These are phyloP conservation scores for Lithophane socia DNA, from an alignment of 2,888 invertebrate species.

Conservation along the genomic window DNA sequence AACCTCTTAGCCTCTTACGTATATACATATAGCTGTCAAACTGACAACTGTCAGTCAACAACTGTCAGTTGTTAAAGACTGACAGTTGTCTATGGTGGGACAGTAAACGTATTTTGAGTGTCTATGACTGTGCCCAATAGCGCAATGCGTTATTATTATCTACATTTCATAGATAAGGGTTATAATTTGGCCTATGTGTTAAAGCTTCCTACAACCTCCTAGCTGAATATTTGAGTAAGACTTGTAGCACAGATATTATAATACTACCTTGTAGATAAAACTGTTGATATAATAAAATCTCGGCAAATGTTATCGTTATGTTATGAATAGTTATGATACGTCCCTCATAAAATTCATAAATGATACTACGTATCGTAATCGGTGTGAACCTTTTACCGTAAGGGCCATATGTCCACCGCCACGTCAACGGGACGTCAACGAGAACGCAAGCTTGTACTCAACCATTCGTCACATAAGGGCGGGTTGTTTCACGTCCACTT, in stretches of 20 bases:
- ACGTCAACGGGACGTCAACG: too few species aligned
- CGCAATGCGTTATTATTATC: conserved; percentile 58
- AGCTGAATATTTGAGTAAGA: conserved; percentile 44
- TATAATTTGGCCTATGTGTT: conserved; percentile 32
- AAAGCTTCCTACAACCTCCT: conserved; percentile 38
- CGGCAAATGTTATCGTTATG: conserved; percentile 3
- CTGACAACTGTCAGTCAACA: too few species aligned
- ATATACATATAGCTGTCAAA: too few species aligned
- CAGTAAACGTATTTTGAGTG: not conserved
- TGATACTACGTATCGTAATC: not conserved
- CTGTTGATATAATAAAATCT: conserved; percentile 33
- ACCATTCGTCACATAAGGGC: not conserved
- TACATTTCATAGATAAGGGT: conserved; percentile 32
- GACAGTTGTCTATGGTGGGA: not conserved
- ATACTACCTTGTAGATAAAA: conserved; percentile 46
- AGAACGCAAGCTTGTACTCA: not conserved
- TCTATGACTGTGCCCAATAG: conserved; percentile 1
- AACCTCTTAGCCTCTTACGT: not conserved
- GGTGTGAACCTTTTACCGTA: not conserved
- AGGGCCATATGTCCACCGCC: too few species aligned
- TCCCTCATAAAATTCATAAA: conserved; percentile 2
- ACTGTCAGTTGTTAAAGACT: not conserved
- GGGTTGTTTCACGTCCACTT: too few species aligned
- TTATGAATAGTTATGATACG: not conserved
- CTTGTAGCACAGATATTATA: too few species aligned